A percentile compares a stretch with the other conserved stretches of the same genome.
Conservation (phyloP, 2,888 invertebrate genomes). For the Oxystoma pomonae region DNA sequence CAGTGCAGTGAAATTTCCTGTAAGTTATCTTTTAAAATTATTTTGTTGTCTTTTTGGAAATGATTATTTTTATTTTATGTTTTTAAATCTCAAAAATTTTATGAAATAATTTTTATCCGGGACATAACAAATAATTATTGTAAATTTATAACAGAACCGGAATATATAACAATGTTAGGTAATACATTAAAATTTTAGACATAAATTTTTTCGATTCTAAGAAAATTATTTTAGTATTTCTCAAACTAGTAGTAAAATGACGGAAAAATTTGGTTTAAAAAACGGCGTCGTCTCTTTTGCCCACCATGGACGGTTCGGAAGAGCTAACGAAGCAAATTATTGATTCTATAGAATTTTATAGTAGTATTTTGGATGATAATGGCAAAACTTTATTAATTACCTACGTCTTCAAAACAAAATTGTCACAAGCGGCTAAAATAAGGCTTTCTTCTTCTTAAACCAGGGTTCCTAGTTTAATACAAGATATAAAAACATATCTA, state of each 20-base stretch:
- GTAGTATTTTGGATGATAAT: not conserved
- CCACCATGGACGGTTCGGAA: constrained; percentile 1
- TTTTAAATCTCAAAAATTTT: too few relatives aligned
- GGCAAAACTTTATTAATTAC: not conserved
- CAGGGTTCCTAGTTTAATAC: not conserved
- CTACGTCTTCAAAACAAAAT: constrained; percentile 4
- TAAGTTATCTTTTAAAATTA: too few relatives aligned
- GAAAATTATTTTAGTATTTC: constrained; percentile 2
- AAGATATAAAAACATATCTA: constrained; percentile 1
- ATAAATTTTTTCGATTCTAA: not conserved
- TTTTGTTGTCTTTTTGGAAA: too few relatives aligned
- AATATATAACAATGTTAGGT: too few relatives aligned
- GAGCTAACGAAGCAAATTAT: not conserved
- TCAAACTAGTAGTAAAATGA: not conserved
- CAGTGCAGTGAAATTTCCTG: too few relatives aligned
- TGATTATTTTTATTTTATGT: too few relatives aligned
- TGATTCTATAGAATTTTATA: not conserved
- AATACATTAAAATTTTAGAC: constrained; percentile 3
- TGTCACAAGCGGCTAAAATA: constrained; percentile 1
- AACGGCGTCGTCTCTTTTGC: not conserved
- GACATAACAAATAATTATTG: too few relatives aligned
- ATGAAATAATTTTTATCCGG: too few relatives aligned
- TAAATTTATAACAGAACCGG: too few relatives aligned
- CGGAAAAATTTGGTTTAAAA: not conserved
- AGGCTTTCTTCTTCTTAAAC: not conserved